Conservation (phyloP, 2,888 invertebrate species). For the Melieria picta region DNA sequence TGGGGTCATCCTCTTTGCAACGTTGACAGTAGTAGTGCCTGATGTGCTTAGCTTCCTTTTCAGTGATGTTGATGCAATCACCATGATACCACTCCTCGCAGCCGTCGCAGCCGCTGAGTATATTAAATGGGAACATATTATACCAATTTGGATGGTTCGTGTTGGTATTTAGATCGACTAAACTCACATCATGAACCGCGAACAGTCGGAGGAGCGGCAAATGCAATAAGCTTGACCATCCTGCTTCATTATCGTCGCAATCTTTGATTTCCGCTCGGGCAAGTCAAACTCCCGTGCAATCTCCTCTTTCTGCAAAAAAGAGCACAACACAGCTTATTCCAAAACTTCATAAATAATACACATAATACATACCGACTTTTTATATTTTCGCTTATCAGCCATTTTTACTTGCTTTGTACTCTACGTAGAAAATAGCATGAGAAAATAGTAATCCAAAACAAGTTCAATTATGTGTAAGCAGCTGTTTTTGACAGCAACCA, state of each 20-base stretch:
- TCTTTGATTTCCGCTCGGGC: constrained; percentile 90
- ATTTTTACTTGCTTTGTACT: constrained; percentile 44
- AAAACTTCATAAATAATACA: constrained; percentile 2
- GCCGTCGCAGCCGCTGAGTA: constrained; percentile 87
- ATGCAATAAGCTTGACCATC: constrained; percentile 95
- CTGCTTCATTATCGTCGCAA: constrained; percentile 85
- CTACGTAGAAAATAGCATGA: background rate
- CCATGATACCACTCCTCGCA: constrained; percentile 99
- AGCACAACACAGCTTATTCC: constrained; percentile 3
- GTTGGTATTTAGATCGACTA: background rate
- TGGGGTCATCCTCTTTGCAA: constrained; percentile 85
- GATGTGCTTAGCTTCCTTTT: constrained; percentile 91
- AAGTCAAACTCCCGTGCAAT: constrained; percentile 89
- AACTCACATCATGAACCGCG: constrained; percentile 94
- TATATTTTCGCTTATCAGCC: constrained; percentile 60
- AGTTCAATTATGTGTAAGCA: too few species aligned
- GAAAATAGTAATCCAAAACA: background rate
- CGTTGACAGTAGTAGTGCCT: constrained; percentile 92
- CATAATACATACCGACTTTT: constrained; percentile 56
- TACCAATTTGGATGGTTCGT: background rate
- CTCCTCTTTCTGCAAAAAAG: constrained; percentile 75
- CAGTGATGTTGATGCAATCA: constrained; percentile 94
- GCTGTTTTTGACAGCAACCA: too few species aligned
- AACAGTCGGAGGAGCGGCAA: constrained; percentile 92
- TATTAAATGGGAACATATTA: background rate